Conservation (phyloP, 2,888 invertebrate genomes). For the Antheraea yamamai region DNA sequence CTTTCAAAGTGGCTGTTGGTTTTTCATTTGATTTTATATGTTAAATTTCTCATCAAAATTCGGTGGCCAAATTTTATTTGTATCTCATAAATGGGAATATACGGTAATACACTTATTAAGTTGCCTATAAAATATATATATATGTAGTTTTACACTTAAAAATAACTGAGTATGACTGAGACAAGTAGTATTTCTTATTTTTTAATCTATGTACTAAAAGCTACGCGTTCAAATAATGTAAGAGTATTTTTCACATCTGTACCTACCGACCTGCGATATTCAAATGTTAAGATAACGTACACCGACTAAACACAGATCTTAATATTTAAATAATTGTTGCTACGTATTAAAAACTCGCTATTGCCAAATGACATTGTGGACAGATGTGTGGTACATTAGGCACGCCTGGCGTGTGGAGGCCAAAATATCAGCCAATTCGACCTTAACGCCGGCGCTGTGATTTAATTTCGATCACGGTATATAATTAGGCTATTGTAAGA, state of each 20-base stretch:
- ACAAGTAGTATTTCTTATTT: conserved; percentile 13
- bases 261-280: neutral
- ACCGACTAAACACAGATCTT: conserved; percentile 22
- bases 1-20: neutral
- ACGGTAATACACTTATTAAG: neutral
- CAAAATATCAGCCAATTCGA: conserved; percentile 49
- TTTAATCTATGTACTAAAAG: conserved; percentile 33
- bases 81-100: neutral
- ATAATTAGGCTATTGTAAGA: conserved; percentile 44
- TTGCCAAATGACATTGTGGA: conserved; percentile 47
- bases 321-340: conserved; percentile 9
- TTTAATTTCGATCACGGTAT: conserved; percentile 50
- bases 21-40: neutral
- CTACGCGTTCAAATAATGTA: conserved; percentile 7
- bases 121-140: neutral
- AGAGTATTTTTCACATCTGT: conserved; percentile 9
- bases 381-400: conserved; percentile 41
- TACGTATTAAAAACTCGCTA: conserved; percentile 36
- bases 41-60: neutral
- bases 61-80: neutral
- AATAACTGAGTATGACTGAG: conserved; percentile 9
- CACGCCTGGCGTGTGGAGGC: conserved; percentile 56
- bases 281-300: neutral
- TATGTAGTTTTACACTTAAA: neutral
- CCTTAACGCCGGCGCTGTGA: conserved; percentile 49